A percentile compares a stretch with the other conserved stretches of the same genome.
phyloP scores from a whole-genome alignment of 2,113 vertebrate species.

The Proteles cristata region DNA sequence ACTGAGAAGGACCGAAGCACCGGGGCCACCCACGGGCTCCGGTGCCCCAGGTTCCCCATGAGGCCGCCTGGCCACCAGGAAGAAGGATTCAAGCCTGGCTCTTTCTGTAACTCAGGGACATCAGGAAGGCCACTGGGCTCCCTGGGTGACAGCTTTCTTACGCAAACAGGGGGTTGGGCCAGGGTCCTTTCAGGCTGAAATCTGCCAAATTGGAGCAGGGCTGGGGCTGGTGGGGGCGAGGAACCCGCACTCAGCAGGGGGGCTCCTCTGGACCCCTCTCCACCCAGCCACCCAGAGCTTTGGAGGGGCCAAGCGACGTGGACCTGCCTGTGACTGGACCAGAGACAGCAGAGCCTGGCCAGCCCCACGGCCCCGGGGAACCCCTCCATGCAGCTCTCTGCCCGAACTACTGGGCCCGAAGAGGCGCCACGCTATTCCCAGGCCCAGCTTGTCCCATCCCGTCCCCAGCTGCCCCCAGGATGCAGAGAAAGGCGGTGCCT shows the following conservation, averaged over 20 bases:
- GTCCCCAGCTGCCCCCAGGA: not conserved
- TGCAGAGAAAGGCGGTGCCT: not conserved
- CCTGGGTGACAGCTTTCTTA: not conserved
- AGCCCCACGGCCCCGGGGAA: not conserved
- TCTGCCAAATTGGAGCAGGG: not conserved
- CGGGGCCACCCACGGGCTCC: not conserved
- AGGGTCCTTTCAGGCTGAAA: not conserved
- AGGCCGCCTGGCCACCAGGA: not conserved
- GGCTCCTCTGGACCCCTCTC: not conserved
- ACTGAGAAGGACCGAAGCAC: not conserved
- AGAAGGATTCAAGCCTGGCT: not conserved
- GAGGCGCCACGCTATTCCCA: fast-evolving
- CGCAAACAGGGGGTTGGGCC: not conserved
- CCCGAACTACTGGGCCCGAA: not conserved
- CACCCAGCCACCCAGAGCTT: not conserved
- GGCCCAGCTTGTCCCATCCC: not conserved
- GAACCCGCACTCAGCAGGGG: not conserved
- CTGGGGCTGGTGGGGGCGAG: not conserved
- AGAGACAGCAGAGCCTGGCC: fast-evolving
- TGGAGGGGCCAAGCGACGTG: not conserved
- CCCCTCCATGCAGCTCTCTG: not conserved
- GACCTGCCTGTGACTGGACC: not conserved
- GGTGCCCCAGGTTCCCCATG: not conserved
- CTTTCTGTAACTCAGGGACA: not conserved
- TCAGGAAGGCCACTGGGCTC: too few relatives aligned